These are phyloP conservation scores for Synodontis membranacea DNA, from an alignment of 2,113 vertebrate species.

Conservation along the genomic window DNA sequence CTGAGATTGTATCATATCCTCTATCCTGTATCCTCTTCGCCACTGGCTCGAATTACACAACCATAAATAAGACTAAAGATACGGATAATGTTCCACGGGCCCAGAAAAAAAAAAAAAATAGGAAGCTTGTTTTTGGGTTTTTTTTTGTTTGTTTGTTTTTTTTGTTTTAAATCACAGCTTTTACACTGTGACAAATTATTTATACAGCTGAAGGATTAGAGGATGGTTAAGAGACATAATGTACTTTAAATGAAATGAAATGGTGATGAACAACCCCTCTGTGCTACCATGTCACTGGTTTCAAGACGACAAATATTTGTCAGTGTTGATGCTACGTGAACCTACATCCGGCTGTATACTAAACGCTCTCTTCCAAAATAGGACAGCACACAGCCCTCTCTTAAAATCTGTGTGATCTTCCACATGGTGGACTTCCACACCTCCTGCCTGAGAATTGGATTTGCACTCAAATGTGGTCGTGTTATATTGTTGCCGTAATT, in stretches of 20 bases:
- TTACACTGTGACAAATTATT: neutral
- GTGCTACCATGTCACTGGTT: neutral
- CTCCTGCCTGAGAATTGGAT: neutral
- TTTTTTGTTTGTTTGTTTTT: no score
- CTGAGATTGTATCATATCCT: constrained; percentile 28
- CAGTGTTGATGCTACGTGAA: neutral
- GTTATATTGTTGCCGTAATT: neutral
- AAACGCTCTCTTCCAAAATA: neutral
- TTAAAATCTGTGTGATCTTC: neutral
- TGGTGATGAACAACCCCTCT: neutral
- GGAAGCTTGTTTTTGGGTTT: neutral
- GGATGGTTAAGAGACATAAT: neutral
- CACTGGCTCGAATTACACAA: neutral
- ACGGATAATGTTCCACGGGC: neutral
- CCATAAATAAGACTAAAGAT: constrained; percentile 12
- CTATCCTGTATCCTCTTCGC: constrained; percentile 10
- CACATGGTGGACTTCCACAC: neutral
- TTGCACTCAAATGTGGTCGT: neutral
- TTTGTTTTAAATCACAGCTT: neutral
- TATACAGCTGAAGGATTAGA: neutral
- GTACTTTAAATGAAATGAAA: neutral
- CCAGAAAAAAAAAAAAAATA: neutral
- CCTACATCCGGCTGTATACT: neutral
- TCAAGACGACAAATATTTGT: neutral
- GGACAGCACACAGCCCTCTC: neutral